phyloP scores from a whole-genome alignment of 1,140 invertebrate genomes.

The Calosoma granatense region DNA sequence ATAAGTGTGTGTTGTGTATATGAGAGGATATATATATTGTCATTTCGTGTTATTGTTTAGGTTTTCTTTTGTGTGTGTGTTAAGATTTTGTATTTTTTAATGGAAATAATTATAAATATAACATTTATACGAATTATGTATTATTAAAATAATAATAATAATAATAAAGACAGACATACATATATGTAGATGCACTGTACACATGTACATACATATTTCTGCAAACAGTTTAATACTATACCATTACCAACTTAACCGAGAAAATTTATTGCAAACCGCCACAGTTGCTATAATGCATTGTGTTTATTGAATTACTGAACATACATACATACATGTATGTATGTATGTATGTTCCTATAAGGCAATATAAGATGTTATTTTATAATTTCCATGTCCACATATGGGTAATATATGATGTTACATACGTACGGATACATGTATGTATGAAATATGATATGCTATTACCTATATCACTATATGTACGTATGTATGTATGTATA shows the following conservation, averaged over 20 bases:
- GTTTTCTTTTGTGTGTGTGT: not conserved
- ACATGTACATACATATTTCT: not conserved
- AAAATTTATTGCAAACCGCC: no score
- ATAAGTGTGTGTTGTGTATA: no score
- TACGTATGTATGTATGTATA: conserved; percentile 1
- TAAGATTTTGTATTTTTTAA: not conserved
- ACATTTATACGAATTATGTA: not conserved
- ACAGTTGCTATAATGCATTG: no score
- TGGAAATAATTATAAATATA: not conserved
- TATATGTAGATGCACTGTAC: not conserved
- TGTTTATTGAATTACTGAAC: not conserved
- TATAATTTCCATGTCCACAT: no score
- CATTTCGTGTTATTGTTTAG: not conserved
- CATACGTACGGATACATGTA: no score
- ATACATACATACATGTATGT: conserved; percentile 1
- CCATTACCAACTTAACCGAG: no score
- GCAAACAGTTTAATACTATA: not conserved
- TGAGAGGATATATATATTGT: no score
- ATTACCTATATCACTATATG: no score
- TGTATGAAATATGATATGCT: no score
- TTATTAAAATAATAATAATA: not conserved
- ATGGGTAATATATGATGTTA: no score
- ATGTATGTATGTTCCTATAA: conserved; percentile 1
- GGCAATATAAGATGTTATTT: no score
- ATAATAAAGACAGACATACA: not conserved